Base-by-base conservation (phyloP, 1,140 invertebrate species). In the Polypedilum pembai region DNA sequence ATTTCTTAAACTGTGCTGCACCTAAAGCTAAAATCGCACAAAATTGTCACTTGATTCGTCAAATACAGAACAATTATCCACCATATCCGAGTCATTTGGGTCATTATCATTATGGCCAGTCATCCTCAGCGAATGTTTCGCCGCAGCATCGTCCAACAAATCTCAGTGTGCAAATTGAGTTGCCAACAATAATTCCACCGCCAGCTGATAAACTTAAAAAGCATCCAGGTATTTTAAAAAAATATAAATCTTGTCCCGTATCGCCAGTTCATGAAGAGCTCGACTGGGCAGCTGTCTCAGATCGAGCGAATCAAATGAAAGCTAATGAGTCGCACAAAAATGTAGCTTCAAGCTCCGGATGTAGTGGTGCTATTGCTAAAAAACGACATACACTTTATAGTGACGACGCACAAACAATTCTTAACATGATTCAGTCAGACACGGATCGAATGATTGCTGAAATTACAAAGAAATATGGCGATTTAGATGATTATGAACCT, bases 231-330 rank as follows among this genome's bases (percentile, higher is more conserved):
- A 87, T 87, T 65, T 84, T 88, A 74, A 89, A 89, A 76, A 86
- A 88, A 79, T 88, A 89, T 76, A 89, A 89, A 77, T 88, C 87
- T 7, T 86, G 88, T 77, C 88, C 88, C 0, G 88, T 89, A 0
- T 88, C 87, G 2, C 88, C 88, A 0, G 88, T 89, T 0, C 88
- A 86, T 40, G 88, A 89, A 78, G 88, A 89, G 77, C 85, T 88
- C 21, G 87, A 88, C 78, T 88, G 88, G 85, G 81, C 82, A 3
- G 86, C 87, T 77, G 87, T 80, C 0, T 77, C 76, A 1, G 40
- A 10, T 10, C 78, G 75, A 80, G 7, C 10, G 5, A 73, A 72
- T 24, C 73, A 74, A 73, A 69, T 56, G 15, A 75, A 72, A 45
- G 20, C 18, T 79, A 3, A 75, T 77, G 65, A 69, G 20, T 20